phyloP scores from a whole-genome alignment of 2,888 invertebrate species.

The Monopis laevigella region DNA sequence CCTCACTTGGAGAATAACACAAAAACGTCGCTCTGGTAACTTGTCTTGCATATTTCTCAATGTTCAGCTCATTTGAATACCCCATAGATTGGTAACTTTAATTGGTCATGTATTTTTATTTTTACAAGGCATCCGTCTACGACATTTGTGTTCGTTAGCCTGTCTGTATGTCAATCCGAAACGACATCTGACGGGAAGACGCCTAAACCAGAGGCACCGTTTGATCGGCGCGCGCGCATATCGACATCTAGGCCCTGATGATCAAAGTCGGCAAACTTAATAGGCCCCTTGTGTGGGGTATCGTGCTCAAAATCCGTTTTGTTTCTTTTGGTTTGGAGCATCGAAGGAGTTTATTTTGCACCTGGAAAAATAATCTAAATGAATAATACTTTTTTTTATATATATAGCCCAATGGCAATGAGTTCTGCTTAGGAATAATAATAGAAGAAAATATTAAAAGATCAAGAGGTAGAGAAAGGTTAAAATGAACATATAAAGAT shows the following conservation, averaged over 20 bases:
- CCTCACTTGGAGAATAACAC: too few relatives aligned
- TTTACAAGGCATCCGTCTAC: conserved; percentile 29
- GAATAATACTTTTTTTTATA: too few relatives aligned
- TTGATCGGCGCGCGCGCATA: conserved; percentile 22
- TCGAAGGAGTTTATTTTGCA: too few relatives aligned
- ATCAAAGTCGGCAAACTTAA: conserved; percentile 44
- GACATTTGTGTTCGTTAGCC: conserved; percentile 38
- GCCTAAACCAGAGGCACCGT: conserved; percentile 33
- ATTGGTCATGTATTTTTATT: conserved; percentile 13
- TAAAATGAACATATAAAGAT: too few relatives aligned
- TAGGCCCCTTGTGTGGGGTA: conserved; percentile 27
- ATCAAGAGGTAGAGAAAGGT: too few relatives aligned
- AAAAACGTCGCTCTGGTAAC: too few relatives aligned
- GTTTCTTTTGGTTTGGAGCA: background rate
- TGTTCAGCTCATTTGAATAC: background rate
- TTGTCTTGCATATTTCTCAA: too few relatives aligned
- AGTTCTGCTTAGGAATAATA: too few relatives aligned
- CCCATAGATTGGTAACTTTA: conserved; percentile 8
- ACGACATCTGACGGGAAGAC: conserved; percentile 26
- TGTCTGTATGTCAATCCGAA: conserved; percentile 8
- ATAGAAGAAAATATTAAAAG: too few relatives aligned
- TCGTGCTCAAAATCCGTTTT: background rate
- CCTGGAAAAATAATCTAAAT: too few relatives aligned
- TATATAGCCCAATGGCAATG: too few relatives aligned
- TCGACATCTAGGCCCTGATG: conserved; percentile 30